Evolutionary conservation across 2,113 vertebrate genomes (phyloP), one percentile per base, ranked within the genome.

Genomic region (Psophia crepitans): DNA sequence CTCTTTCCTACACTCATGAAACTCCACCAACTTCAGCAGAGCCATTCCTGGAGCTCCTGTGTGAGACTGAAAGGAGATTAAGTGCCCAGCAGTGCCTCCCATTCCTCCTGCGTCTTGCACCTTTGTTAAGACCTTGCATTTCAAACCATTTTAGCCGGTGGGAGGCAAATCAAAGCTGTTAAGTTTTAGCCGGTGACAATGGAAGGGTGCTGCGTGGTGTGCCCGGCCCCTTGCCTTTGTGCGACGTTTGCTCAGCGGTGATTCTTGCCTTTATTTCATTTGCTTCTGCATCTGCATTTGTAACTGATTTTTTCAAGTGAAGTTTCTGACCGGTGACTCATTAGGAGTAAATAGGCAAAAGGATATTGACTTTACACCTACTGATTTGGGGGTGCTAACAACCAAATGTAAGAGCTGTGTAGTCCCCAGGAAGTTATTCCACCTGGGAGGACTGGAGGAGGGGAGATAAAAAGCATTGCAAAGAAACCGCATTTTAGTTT

Each of bases 81-180:
- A 96, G 93, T 82, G 74, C 96, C 94, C 94, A 95, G 91, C 95
- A 95, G 91, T 95, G 96, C 92, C 27, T 92, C 92, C 74, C 54
- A 44, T 97, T 95, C 94, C 91, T 94, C 91, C 83, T 87, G 77
- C 65, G 94, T 97, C 97, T 96, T 95, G 96, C 94, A 95, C 92
- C 94, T 97, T 96, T 95, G 96, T 95, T 97, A 87, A 97, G 92
- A 95, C 92, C 96, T 95, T 95, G 96, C 97, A 97, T 97, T 97
- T 97, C 94, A 96, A 97, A 96, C 93, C 89, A 77, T 97, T 95
- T 91, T 39, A 95, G 70, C 90, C 41, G 23, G 95, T 92, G 89
- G 94, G 94, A 96, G 96, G 96, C 93, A 97, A 97, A 96, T 94
- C 91, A 96, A 95, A 97, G 92, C 95, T 80, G 87, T 94, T 97